Conservation (phyloP, 2,113 vertebrate genomes). For the Ceyx cyanopectus region DNA sequence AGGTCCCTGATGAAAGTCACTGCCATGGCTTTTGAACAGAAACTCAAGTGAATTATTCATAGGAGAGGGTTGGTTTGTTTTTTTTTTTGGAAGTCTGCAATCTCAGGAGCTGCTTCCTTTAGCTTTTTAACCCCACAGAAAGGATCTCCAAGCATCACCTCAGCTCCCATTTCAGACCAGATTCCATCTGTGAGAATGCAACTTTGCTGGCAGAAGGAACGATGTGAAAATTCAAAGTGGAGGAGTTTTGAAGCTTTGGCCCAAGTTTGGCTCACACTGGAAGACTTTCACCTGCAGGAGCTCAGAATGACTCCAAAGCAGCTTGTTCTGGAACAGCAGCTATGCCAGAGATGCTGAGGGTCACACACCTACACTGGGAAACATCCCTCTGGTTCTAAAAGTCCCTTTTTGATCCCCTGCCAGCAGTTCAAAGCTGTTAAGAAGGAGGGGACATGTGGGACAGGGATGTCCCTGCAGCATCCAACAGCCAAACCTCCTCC, state of each 20-base stretch:
- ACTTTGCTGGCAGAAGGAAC: not conserved
- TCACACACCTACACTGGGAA: not conserved
- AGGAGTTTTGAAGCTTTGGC: not conserved
- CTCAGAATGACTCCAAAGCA: not conserved
- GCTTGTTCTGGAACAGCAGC: not conserved
- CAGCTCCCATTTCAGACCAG: not conserved
- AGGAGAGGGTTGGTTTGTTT: too few species aligned
- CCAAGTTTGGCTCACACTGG: not conserved
- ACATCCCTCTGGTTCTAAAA: not conserved
- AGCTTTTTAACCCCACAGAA: not conserved
- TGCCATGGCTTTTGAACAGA: not conserved
- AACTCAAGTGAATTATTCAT: not conserved
- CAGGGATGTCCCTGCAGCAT: rapidly evolving
- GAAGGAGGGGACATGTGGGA: not conserved
- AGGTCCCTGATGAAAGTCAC: not conserved
- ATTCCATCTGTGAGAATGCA: not conserved
- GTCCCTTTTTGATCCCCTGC: not conserved
- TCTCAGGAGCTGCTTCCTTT: not conserved
- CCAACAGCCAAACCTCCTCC: not conserved
- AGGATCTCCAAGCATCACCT: not conserved
- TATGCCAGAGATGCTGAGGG: not conserved
- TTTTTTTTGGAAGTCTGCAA: not conserved
- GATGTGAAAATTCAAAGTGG: not conserved
- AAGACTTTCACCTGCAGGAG: not conserved
- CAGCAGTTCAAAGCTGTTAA: not conserved